Percentiles rank a stretch among this genome's conserved stretches.
These are phyloP conservation scores for Sitodiplosis mosellana DNA, from an alignment of 1,140 invertebrate genomes.

Conservation along the genomic window DNA sequence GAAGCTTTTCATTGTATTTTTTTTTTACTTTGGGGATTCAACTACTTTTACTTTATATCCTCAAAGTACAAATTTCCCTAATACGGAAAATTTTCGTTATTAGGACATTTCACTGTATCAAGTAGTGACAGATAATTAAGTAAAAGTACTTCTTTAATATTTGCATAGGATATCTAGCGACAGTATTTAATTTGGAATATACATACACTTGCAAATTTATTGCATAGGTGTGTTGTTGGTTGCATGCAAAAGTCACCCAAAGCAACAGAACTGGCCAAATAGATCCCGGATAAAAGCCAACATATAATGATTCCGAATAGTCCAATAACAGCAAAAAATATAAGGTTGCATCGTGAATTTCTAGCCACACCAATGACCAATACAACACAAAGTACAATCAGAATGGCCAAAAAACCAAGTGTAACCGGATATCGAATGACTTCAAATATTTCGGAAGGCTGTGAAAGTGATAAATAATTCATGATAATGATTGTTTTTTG, in stretches of 20 bases:
- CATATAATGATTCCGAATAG: conserved; percentile 63
- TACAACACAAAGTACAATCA: conserved; percentile 61
- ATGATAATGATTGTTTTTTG: no score
- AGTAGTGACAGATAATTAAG: no score
- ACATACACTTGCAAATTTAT: conserved; percentile 23
- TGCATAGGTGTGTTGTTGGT: conserved; percentile 34
- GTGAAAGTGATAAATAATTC: neutral
- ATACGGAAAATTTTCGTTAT: no score
- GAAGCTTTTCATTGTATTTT: no score
- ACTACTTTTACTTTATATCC: no score
- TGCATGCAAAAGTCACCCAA: conserved; percentile 53
- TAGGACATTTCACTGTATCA: no score
- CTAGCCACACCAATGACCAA: conserved; percentile 63
- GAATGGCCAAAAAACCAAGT: conserved; percentile 51
- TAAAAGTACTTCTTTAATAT: no score
- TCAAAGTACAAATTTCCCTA: no score
- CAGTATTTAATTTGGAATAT: neutral
- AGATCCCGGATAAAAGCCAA: conserved; percentile 58
- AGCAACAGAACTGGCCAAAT: conserved; percentile 49
- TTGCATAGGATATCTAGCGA: no score
- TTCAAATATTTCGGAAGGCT: conserved; percentile 34
- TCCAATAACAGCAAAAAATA: conserved; percentile 58
- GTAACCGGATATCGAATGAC: conserved; percentile 59
- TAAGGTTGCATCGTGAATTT: conserved; percentile 63
- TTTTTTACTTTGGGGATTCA: no score